phyloP scores from a whole-genome alignment of 92 coral and sea anemone species.

The Anthopleura xanthogrammica region DNA sequence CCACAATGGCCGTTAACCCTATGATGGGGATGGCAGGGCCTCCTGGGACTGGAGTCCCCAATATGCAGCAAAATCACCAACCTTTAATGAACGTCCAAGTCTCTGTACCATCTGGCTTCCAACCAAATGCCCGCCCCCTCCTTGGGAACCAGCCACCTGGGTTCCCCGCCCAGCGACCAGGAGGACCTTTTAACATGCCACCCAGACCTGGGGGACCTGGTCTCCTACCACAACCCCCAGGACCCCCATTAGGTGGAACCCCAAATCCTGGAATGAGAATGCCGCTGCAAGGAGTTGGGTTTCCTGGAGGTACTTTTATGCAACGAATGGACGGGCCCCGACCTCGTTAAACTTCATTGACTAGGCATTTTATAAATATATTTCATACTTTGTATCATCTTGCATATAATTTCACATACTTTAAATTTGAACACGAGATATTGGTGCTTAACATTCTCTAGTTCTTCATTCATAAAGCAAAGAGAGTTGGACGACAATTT shows the following conservation, averaged over 20 bases:
- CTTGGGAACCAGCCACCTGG: conserved; percentile 50
- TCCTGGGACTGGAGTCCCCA: conserved; percentile 49
- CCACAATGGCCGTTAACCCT: conserved; percentile 61
- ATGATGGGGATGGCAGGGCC: conserved; percentile 59
- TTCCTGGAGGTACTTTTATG: conserved; percentile 21
- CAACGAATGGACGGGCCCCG: conserved; percentile 42
- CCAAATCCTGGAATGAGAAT: conserved; percentile 54
- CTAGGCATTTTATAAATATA: neutral
- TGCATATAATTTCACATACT: conserved; percentile 2
- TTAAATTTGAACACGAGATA: neutral
- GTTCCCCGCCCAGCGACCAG: conserved; percentile 54
- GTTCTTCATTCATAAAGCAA: neutral
- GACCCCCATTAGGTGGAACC: conserved; percentile 57
- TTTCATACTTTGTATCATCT: neutral
- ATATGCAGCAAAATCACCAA: conserved; percentile 22
- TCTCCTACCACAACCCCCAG: conserved; percentile 55
- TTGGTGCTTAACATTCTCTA: conserved; percentile 6
- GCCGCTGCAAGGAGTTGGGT: conserved; percentile 41
- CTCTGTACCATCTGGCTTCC: conserved; percentile 56
- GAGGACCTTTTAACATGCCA: conserved; percentile 69
- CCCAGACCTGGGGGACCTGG: conserved; percentile 69
- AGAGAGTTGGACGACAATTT: neutral
- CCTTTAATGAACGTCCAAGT: conserved; percentile 40
- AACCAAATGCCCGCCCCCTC: conserved; percentile 59
- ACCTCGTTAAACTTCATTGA: conserved; percentile 17